Evolutionary conservation across 2,797 vertebrate species (phyloP), one percentile per base, ranked within the genome.

Genomic region (Melanotaenia boesemani): DNA sequence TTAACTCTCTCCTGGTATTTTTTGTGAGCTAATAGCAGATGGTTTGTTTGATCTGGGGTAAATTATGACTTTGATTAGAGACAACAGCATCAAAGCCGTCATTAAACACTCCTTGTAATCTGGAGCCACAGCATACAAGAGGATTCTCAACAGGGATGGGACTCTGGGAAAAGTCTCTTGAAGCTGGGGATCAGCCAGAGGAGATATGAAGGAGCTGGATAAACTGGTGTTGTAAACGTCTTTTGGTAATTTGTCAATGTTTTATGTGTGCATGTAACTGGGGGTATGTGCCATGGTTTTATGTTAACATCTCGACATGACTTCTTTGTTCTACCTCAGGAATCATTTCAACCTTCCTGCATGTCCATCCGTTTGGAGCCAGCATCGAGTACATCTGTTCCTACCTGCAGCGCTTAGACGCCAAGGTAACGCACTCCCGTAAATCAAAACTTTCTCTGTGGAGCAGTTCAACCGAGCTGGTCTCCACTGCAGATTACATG

Each of bases 311-410:
- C 63, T 77, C 44, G 64, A 7, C 57, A 2, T 63, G 67, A 70
- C 77, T 64, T 63, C 77, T 78, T 76, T 87, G 84, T 72, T 57
- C 64, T 80, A 28, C 85, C 77, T 2, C 92, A 99, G 98, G 97
- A 70, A 99, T 99, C 76, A 98, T 98, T 84, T 97, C 97, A 5
- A 97, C 98, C 0, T 99, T 99, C 86, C 96, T 99, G 79, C 98
- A 98, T 0, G 97, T 98, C 76, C 97, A 98, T 85, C 97, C 97
- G 0, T 98, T 97, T 55, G 97, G 97, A 88, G 98, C 97, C 78
- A 99, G 96, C 92, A 98, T 98, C 60, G 97, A 98, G 92, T 99
- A 98, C 91, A 99, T 99, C 94, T 98, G 97, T 85, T 98, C 97
- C 89, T 98, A 98, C 91, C 94, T 98, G 88, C 96, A 98, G 90